Evolutionary conservation across 2,797 vertebrate genomes (phyloP), one percentile per base, ranked within the genome.

Genomic region (Bufotes viridis): DNA sequence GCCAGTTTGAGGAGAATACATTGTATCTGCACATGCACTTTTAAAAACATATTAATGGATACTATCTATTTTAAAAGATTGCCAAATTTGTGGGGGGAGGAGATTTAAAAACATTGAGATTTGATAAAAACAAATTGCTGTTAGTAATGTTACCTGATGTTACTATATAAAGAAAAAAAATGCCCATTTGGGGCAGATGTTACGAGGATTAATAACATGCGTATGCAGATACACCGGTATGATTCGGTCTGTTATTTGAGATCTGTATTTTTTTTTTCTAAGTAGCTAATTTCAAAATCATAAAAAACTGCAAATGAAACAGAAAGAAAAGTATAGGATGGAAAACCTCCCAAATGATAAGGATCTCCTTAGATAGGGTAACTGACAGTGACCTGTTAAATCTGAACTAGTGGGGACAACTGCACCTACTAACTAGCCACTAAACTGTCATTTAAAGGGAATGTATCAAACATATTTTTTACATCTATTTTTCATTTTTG

Each of bases 301-400:
- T 51, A 49, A 74, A 49, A 53, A 55, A 55, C 51, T 81, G 79
- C n/a, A 22, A 65, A 65, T 51, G 34, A 51, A 81, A 15, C 60
- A 65, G 79, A 85, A 85, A 76, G 83, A 85, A 85, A 85, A 85
- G 79, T 61, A 20, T 20, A 22, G 18, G 20, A 51, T 14, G 15
- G 18, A 11, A 78, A 78, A 55, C 22, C 24, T 15, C 75, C 75
- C 2, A 20, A 75, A n/a, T 1, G 22, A 20, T 51, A 51, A 75
- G 18, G 69, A 75, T 22, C 34, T 17, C 34, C 34, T 42, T 42
- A 18, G 1, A 72, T 42, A n/a, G 11, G 15, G 34, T 13, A 51
- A 7, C 49, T 51, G 49, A 14, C 4, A 13, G 49, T 24, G 22
- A 11, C 34, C 34, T 4, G 34, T n/a, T n/a, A 55, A 55, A 78